phyloP scores from a whole-genome alignment of 2,113 vertebrate species.

The Erythrocercus mccallii region DNA sequence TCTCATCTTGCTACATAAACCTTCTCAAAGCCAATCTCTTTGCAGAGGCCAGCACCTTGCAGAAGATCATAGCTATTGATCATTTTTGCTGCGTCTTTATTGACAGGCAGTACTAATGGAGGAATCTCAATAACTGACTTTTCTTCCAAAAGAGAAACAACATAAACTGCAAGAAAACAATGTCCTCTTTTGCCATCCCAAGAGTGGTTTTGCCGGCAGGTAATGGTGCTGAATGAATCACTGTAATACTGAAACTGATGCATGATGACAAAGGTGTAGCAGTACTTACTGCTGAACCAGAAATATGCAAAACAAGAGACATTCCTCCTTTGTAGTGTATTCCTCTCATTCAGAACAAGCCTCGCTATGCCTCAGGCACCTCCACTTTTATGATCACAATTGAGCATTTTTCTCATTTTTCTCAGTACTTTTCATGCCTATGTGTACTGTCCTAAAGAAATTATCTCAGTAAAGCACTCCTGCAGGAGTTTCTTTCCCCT shows the following conservation, averaged over 20 bases:
- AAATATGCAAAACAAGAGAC: background rate
- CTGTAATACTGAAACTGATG: background rate
- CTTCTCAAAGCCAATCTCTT: background rate
- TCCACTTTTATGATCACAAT: background rate
- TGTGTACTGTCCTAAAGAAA: background rate
- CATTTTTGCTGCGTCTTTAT: background rate
- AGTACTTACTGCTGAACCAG: background rate
- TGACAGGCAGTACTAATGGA: background rate
- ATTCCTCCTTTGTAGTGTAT: background rate
- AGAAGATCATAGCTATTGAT: background rate
- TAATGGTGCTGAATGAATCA: background rate
- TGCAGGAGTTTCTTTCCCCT: background rate
- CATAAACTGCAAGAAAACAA: background rate
- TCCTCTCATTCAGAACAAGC: background rate
- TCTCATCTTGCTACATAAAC: background rate
- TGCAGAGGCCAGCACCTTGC: background rate
- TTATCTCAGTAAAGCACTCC: background rate
- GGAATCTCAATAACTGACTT: background rate
- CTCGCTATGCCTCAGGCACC: background rate
- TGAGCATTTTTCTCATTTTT: background rate
- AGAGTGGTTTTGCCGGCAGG: slow-evolving; percentile 29
- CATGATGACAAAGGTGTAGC: background rate
- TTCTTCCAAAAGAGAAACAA: background rate
- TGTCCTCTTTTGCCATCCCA: background rate
- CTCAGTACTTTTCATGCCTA: background rate